These are phyloP conservation scores for Patella vulgata DNA, from an alignment of 1,140 invertebrate genomes.

Conservation along the genomic window DNA sequence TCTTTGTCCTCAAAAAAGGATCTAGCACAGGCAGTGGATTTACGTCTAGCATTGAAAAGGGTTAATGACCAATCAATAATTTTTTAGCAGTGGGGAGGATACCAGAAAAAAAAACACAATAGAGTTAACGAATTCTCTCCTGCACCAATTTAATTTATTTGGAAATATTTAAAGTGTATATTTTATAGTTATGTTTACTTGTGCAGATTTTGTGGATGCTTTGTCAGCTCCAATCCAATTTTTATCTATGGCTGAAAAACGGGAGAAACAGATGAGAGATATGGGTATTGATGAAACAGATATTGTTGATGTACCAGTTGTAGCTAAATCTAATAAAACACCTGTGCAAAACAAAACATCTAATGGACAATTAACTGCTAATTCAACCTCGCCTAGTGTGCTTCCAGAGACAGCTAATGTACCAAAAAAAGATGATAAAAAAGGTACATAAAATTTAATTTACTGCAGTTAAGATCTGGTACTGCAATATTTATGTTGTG, in stretches of 20 bases:
- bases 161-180: no score
- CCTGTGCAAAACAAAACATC: background rate
- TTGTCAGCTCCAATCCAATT: constrained; percentile 95
- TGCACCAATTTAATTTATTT: no score
- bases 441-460: constrained; percentile 28
- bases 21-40: no score
- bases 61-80: no score
- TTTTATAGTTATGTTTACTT: no score
- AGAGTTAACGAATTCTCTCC: no score
- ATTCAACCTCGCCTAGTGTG: background rate
- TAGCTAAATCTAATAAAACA: constrained; percentile 26
- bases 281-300: constrained; percentile 79
- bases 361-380: background rate
- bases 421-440: constrained; percentile 47
- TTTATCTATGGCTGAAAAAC: constrained; percentile 88
- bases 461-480: background rate
- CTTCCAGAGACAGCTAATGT: constrained; percentile 14
- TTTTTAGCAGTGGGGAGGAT: no score
- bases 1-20: no score
- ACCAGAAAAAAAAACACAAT: no score
- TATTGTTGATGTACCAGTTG: constrained; percentile 66
- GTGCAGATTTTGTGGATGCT: constrained; percentile 95
- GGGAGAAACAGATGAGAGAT: constrained; percentile 91
- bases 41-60: no score
- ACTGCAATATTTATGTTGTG: background rate